Conservation (phyloP, 2,797 vertebrate species). For the Monodelphis domestica region DNA sequence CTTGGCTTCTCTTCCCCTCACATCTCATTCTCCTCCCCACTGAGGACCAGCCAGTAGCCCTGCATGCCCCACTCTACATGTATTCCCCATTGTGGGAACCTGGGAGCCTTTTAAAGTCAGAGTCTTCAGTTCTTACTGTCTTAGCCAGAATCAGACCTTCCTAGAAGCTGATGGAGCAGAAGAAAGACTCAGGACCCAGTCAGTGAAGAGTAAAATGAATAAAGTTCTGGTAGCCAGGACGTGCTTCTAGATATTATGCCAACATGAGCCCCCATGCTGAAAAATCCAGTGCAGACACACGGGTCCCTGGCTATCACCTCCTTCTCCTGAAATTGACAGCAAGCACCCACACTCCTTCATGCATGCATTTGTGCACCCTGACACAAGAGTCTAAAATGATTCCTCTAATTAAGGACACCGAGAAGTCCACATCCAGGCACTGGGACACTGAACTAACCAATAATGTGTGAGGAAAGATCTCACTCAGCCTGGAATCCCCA, state of each 20-base stretch:
- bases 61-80: background rate
- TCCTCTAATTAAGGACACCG: no score
- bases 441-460: no score
- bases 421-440: no score
- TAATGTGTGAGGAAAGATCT: background rate
- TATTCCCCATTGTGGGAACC: background rate
- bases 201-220: no score
- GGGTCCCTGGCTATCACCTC: background rate
- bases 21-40: background rate
- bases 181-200: no score
- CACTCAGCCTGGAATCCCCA: no score
- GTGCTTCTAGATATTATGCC: no score
- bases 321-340: background rate
- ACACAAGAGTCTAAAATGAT: background rate
- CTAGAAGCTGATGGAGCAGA: no score
- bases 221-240: background rate
- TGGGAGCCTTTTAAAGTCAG: background rate
- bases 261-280: background rate
- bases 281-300: background rate
- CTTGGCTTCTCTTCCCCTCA: background rate
- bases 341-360: background rate
- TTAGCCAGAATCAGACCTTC: background rate
- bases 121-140: background rate
- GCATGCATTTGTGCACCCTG: background rate
- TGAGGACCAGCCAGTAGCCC: background rate